Percentiles rank a stretch among this genome's conserved stretches.
Conservation (phyloP, 1,140 invertebrate species). For the Bombus polaris region DNA sequence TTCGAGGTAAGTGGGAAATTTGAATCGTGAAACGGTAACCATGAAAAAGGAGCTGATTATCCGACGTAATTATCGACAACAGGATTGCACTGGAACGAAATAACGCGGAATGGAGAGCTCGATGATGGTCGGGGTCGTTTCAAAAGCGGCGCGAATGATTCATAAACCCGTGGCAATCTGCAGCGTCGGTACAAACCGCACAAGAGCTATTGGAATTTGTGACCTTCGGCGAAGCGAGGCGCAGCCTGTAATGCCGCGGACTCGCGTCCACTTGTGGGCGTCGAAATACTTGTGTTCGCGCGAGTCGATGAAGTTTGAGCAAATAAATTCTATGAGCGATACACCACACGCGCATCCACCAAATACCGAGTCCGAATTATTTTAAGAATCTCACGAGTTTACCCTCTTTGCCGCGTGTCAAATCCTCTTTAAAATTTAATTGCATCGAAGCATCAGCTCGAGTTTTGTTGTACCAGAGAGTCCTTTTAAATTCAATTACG, state of each 20-base stretch:
- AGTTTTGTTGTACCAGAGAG: background rate
- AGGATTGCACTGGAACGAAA: background rate
- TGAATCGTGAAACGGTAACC: background rate
- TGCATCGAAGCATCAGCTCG: background rate
- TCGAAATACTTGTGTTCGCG: constrained; percentile 34
- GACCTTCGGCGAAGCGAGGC: constrained; percentile 63
- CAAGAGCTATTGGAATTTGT: constrained; percentile 64
- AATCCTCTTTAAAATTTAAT: background rate
- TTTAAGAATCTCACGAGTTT: constrained; percentile 1
- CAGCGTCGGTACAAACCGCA: constrained; percentile 43
- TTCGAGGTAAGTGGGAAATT: background rate
- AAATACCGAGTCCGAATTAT: constrained; percentile 37
- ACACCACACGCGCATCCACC: background rate
- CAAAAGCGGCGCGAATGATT: constrained; percentile 57
- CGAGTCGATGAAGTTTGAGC: constrained; percentile 36
- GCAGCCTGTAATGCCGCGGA: constrained; percentile 61
- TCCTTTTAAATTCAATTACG: background rate
- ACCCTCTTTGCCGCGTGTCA: background rate
- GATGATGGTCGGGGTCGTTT: constrained; percentile 8
- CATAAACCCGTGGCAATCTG: constrained; percentile 53
- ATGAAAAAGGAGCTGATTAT: background rate
- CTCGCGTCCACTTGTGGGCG: constrained; percentile 59
- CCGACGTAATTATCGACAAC: background rate
- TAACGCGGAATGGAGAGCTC: background rate
- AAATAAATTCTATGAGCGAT: constrained; percentile 57